Conservation (phyloP, 2,888 invertebrate species). For the Drosophila austrosaltans region DNA sequence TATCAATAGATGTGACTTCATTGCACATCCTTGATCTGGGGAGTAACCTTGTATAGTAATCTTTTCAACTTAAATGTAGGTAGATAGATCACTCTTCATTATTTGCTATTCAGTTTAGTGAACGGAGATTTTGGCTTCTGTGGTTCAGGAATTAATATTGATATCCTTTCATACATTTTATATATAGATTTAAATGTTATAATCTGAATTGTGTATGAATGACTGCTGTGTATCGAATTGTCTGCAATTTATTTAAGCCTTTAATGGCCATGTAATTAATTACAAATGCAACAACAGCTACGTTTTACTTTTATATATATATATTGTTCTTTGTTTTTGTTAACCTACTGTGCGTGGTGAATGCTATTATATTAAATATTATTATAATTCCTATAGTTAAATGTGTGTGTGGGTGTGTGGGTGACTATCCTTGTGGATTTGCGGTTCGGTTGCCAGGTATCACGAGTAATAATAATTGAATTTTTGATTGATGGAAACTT, state of each 20-base stretch:
- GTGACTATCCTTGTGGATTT: constrained; percentile 17
- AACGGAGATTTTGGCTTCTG: background rate
- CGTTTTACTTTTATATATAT: background rate
- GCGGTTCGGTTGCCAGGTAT: background rate
- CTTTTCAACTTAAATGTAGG: too few species aligned
- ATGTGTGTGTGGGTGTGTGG: constrained; percentile 16
- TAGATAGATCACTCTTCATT: too few species aligned
- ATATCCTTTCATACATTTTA: background rate
- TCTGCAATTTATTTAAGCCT: constrained; percentile 33
- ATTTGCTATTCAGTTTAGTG: background rate
- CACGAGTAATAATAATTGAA: constrained; percentile 37
- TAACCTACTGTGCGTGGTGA: constrained; percentile 10
- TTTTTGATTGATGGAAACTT: constrained; percentile 23
- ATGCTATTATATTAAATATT: constrained; percentile 10
- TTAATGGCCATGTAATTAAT: constrained; percentile 52
- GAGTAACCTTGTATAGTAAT: too few species aligned
- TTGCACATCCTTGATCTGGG: background rate
- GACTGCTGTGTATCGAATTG: constrained; percentile 7
- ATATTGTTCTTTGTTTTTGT: background rate
- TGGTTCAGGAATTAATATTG: background rate
- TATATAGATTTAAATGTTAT: constrained; percentile 34
- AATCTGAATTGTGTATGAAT: constrained; percentile 1
- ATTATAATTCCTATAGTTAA: constrained; percentile 6
- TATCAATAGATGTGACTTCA: background rate
- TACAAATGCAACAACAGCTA: constrained; percentile 19